These are phyloP conservation scores for Dryoscopus gambensis DNA, from an alignment of 2,113 vertebrate genomes.

Conservation along the genomic window DNA sequence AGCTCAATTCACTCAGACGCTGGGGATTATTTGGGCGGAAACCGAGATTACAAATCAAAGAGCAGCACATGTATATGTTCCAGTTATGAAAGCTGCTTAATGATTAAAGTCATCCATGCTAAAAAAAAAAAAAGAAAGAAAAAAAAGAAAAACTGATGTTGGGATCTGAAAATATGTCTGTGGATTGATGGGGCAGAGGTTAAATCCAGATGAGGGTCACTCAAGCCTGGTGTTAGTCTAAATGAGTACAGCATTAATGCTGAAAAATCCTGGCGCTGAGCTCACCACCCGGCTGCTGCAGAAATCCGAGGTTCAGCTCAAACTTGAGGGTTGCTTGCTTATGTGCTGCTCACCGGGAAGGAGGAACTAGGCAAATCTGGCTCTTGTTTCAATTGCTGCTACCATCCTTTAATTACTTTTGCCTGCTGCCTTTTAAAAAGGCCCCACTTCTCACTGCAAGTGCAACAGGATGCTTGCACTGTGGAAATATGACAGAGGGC, in stretches of 20 bases:
- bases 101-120: conserved; percentile 25
- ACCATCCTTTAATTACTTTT: not conserved
- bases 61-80: not conserved
- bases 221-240: conserved; percentile 48
- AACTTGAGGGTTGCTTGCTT: conserved; percentile 22
- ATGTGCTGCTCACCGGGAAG: not conserved
- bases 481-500: not conserved
- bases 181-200: conserved; percentile 49
- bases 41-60: conserved; percentile 33
- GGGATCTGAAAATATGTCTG: conserved; percentile 14
- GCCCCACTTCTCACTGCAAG: not conserved
- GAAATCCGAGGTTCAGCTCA: conserved; percentile 12
- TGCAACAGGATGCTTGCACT: not conserved
- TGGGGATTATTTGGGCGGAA: conserved; percentile 29
- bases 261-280: conserved; percentile 32
- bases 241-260: conserved; percentile 52
- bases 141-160: not conserved
- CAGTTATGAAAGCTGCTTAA: conserved; percentile 52
- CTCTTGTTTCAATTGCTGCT: not conserved
- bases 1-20: not conserved
- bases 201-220: conserved; percentile 63
- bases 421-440: not conserved
- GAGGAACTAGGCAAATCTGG: not conserved
- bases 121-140: not conserved
- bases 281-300: conserved; percentile 54